Evolutionary conservation across 2,797 vertebrate genomes (phyloP), one percentile per base, ranked within the genome.

Genomic region (Sebastes variabilis): DNA sequence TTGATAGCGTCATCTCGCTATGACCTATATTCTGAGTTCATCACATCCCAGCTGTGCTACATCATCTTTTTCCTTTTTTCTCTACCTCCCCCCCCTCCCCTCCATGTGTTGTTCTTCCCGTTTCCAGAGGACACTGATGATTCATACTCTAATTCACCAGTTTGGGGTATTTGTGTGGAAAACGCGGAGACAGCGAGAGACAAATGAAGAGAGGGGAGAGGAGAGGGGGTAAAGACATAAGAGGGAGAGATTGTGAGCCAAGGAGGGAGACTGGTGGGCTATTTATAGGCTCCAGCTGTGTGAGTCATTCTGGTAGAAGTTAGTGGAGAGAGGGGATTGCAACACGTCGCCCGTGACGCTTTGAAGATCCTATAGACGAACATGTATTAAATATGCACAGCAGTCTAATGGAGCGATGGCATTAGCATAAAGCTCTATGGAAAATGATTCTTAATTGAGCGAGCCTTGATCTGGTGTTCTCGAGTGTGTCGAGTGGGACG

Each of bases 271-370:
- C 77, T 90, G 84, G 80, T 8, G 25, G 71, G 87, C 90, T 94
- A 94, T 94, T 94, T 94, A 90, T 95, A 94, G 93, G 88, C 83
- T 78, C 90, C 91, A 93, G 94, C 92, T 94, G 90, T 85, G 91
- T 93, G 93, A 95, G 92, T 94, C 93, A 94, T 75, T 89, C 83
- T 76, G 77, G 77, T 83, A 55, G 77, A 88, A 54, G 71, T 72
- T 61, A 66, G 70, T 0, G 34, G 55, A 69, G 59, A 52, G 36
- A 54, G 27, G 74, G 24, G 74, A 81, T 8, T 59, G 85, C 69
- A 79, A 86, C 58, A 29, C 22, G 65, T 79, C 38, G 69, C 55
- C 66, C 36, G 64, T 66, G 79, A 68, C 5, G 64, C 85, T 90
- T 92, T 89, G 82, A 90, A 87, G 86, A 81, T 72, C 55, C 46